Base-by-base conservation (phyloP, 2,113 vertebrate species). In the Gallinago media region DNA sequence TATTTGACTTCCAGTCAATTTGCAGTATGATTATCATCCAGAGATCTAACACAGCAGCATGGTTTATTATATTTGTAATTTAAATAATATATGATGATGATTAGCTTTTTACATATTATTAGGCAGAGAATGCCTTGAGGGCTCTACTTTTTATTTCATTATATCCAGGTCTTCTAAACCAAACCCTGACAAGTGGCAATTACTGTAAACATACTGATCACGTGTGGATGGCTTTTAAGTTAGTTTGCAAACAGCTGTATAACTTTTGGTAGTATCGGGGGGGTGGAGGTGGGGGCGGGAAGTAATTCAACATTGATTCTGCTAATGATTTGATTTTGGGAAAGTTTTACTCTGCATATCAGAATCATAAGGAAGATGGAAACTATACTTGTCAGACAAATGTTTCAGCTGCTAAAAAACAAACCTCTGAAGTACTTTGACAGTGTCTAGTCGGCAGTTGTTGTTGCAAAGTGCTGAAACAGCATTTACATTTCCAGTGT, bases 381-480 rank as follows among this genome's bases (percentile, higher is more conserved):
- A 44, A 25, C 25, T 66, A 2, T 17, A 29, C 17, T 20, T 91
- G 34, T 59, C 70, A 89, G 31, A 42, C 32, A 38, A 47, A 85
- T 89, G 14, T 79, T 77, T 52, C 19, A 6, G 15, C 55, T 66
- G 65, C 59, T 66, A 12, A 40, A 73, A 55, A 3, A 1, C 67
- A 87, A 83, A 36, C 9, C 14, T 75, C 62, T 73, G 31, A 86
- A 84, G 34, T 62, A 63, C 46, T 92, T 49, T 38, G 58, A 73
- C 47, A 78, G 16, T 0, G 11, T 83, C 72, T 85, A 47, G 59
- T 62, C 55, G 81, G 79, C 68, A 67, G 2, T 36, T 94, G 32
- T 54, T 54, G 7, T 63, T 74, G 42, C 46, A 16, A 61, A 92
- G 55, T 86, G 75, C 56, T 92, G 82, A 85, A 91, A 76, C 72